Evolutionary conservation across 2,113 vertebrate species (phyloP).

Genomic region (Procavia capensis): DNA sequence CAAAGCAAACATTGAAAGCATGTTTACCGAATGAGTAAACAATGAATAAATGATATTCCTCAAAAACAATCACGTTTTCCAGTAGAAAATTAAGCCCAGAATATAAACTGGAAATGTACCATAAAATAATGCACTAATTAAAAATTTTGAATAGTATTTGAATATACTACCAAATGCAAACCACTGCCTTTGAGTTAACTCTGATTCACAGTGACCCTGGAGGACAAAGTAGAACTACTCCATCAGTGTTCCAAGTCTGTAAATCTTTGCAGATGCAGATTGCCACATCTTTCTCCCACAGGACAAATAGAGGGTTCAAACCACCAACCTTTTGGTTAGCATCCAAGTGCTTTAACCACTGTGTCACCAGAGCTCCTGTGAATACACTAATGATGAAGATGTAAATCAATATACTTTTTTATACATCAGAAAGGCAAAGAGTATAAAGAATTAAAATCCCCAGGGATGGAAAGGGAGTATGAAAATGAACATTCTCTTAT

Average conservation of each 20-base stretch:
- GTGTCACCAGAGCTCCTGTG: not conserved
- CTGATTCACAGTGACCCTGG: too few relatives aligned
- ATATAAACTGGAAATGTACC: not conserved
- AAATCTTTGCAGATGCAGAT: too few relatives aligned
- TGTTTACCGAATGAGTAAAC: not conserved
- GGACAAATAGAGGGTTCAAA: too few relatives aligned
- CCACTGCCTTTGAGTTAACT: too few relatives aligned
- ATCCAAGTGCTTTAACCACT: too few relatives aligned
- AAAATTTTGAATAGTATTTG: constrained; percentile 6
- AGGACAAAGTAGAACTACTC: too few relatives aligned
- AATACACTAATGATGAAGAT: not conserved
- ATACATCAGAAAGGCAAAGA: not conserved
- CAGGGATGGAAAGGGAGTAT: not conserved
- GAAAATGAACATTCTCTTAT: constrained; percentile 5
- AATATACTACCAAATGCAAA: not conserved
- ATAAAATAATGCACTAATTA: constrained; percentile 23
- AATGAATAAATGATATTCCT: not conserved
- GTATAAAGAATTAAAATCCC: not conserved
- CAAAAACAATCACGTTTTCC: constrained; percentile 40
- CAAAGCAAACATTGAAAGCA: constrained; percentile 50
- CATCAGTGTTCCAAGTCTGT: too few relatives aligned
- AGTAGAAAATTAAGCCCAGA: constrained; percentile 26
- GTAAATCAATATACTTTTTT: constrained; percentile 13
- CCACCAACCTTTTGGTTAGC: too few relatives aligned
- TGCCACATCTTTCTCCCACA: too few relatives aligned